These are phyloP conservation scores for Tadarida brasiliensis DNA, from an alignment of 2,797 vertebrate genomes.

Conservation along the genomic window DNA sequence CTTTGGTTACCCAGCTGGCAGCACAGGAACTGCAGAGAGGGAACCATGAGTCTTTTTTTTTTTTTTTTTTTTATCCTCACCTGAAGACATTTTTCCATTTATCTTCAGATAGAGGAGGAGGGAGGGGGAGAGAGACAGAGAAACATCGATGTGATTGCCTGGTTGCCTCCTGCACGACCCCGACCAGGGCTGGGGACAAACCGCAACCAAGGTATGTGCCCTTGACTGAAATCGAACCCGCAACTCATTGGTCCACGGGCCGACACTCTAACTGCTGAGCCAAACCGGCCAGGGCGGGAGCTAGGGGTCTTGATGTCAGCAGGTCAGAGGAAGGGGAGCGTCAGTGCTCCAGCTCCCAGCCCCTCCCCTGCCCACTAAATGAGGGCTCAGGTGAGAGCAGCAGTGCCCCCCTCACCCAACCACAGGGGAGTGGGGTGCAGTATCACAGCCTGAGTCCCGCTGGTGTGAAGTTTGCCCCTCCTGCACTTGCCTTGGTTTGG, in stretches of 20 bases:
- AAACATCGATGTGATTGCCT: no score
- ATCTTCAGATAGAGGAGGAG: no score
- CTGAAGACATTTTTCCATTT: no score
- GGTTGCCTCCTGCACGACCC: no score
- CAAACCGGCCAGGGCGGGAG: background rate
- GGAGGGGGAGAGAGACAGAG: no score
- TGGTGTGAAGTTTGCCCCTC: background rate
- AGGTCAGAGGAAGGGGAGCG: background rate
- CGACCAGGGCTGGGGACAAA: no score
- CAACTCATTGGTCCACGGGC: no score
- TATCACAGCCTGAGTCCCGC: accelerated
- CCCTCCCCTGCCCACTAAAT: background rate
- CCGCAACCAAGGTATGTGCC: no score
- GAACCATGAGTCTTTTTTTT: background rate
- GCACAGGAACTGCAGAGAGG: background rate
- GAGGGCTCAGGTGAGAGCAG: background rate
- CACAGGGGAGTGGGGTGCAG: background rate
- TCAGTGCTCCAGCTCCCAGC: background rate
- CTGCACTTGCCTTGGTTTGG: background rate
- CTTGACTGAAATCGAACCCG: no score
- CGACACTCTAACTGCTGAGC: no score
- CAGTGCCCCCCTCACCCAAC: accelerated
- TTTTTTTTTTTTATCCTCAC: background rate
- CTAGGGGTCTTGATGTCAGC: background rate
- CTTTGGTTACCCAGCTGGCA: background rate